Conservation (phyloP, 2,797 vertebrate species). For the Paratrypauchen microcephalus region DNA sequence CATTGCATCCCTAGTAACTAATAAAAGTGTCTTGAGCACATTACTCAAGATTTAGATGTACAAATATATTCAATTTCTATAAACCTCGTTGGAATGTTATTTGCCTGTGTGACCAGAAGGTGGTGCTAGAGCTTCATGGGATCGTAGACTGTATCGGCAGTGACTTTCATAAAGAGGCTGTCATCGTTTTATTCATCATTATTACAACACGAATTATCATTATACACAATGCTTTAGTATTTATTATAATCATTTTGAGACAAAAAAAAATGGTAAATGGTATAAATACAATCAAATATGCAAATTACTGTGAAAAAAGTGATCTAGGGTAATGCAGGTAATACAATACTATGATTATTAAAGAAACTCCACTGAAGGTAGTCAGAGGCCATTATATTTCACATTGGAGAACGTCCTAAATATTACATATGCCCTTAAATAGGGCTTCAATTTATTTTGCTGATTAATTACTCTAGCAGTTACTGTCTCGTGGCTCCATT, state of each 20-base stretch:
- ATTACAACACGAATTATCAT: not conserved
- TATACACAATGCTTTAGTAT: not conserved
- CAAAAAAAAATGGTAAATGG: not conserved
- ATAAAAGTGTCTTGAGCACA: too few species aligned
- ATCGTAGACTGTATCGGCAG: not conserved
- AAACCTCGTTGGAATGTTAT: not conserved
- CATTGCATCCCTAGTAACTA: too few species aligned
- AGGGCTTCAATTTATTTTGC: too few species aligned
- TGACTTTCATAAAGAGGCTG: not conserved
- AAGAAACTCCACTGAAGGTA: not conserved
- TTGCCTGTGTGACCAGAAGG: constrained; percentile 55
- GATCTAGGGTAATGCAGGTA: not conserved
- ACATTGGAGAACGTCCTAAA: not conserved
- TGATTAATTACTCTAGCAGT: too few species aligned
- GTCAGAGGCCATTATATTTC: not conserved
- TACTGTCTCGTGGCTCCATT: too few species aligned
- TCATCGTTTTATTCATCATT: not conserved
- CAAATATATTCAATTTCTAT: not conserved
- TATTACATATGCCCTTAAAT: not conserved
- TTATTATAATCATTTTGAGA: not conserved
- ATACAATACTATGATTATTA: not conserved
- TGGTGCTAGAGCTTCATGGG: constrained; percentile 63
- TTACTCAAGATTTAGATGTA: not conserved
- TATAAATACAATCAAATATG: not conserved
- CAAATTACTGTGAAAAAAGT: not conserved